Percentiles rank a stretch among this genome's conserved stretches.
phyloP scores from a whole-genome alignment of 2,888 invertebrate species.

The Tiphia femorata region DNA sequence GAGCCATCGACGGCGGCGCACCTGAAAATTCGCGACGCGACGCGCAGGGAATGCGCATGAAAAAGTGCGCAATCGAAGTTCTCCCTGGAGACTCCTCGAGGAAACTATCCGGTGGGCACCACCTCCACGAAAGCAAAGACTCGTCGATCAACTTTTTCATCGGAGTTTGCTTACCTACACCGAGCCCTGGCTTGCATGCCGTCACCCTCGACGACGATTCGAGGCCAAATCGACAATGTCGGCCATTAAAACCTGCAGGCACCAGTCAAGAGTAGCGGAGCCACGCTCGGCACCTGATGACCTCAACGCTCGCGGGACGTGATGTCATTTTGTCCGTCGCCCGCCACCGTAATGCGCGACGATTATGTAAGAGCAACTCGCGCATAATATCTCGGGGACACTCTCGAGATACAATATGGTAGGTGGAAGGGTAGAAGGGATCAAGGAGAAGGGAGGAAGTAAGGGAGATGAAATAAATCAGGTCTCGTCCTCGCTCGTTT shows the following conservation, averaged over 20 bases:
- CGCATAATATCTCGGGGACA: slow-evolving; percentile 18
- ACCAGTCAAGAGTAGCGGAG: slow-evolving; percentile 32
- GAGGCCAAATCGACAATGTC: slow-evolving; percentile 29
- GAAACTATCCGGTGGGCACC: no score
- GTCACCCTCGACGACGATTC: slow-evolving; percentile 19
- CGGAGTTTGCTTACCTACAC: slow-evolving; percentile 11
- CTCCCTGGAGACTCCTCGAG: no score
- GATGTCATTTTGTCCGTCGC: slow-evolving; percentile 51
- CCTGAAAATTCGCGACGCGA: no score
- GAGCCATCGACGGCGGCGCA: no score
- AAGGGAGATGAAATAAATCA: no score
- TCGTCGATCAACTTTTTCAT: slow-evolving; percentile 20
- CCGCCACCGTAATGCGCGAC: slow-evolving; percentile 34
- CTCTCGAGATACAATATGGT: no score
- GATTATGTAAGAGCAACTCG: slow-evolving; percentile 46
- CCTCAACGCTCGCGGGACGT: slow-evolving; percentile 44
- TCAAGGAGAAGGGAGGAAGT: no score
- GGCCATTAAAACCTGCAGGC: slow-evolving; percentile 37
- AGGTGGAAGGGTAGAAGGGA: no score
- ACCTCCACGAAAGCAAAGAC: slow-evolving; percentile 17
- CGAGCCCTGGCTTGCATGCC: slow-evolving; percentile 6
- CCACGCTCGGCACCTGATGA: slow-evolving; percentile 45
- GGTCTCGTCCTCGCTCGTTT: no score
- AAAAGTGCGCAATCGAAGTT: no score
- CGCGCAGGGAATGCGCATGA: no score